Evolutionary conservation across 2,113 vertebrate genomes (phyloP), one percentile per base, ranked within the genome.

Genomic region (Zosterops hypoxanthus): DNA sequence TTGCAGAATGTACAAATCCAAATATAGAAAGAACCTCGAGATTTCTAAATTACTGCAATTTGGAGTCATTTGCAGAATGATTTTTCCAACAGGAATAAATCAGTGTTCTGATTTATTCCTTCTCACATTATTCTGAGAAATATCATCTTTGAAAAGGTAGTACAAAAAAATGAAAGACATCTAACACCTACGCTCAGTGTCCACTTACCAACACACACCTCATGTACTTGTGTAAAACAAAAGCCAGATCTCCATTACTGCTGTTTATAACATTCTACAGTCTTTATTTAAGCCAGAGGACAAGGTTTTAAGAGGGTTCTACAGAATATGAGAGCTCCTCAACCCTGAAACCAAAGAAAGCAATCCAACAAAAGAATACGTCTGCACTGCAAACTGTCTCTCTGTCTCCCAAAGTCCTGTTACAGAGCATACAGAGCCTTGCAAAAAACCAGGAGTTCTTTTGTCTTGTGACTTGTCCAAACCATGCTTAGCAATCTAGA

Each of bases 31-130:
- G 85, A 96, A 95, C 64, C 79, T 95, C 60, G 83, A 88, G 82
- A 92, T 86, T 95, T 92, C 80, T 92, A 95, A 96, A 96, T 94
- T 90, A 90, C 93, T 96, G 90, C 79, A 94, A 93, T 94, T 96
- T 96, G 76, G 52, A 90, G 88, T 88, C 68, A 94, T 95, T 96
- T 93, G 64, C 85, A 96, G 79, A 88, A 88, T 63, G 47, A 88
- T 93, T 66, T 66, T 95, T 96, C 86, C 92, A 96, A 80, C 36
- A 86, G 64, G 82, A 96, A 92, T 76, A 93, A 93, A 93, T 86
- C 76, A 56, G 29, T 75, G 56, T 75, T 94, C 57, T 76, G 77
- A 93, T 65, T 47, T 47, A 47, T 47, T 47, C 28, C 68, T 86
- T 95, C 77, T 86, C 80, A 64, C n/a, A 78, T 88, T 92, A 92